Evolutionary conservation across 2,113 vertebrate genomes (phyloP).

Genomic region (Haemorhous mexicanus): DNA sequence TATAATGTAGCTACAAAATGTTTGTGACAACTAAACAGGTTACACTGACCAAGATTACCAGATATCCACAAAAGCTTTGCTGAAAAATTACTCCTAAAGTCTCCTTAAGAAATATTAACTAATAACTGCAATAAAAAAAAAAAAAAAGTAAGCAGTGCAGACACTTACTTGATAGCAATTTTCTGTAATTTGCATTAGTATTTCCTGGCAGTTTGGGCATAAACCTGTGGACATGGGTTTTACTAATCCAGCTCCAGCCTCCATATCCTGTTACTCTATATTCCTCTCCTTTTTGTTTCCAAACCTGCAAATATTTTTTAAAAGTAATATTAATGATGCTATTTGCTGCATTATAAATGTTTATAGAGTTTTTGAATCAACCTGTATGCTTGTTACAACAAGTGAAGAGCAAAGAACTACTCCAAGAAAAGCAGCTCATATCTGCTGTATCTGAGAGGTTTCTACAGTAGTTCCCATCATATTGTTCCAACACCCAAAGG

Average conservation of each 20-base stretch:
- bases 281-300: constrained; percentile 99
- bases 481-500: neutral
- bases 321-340: neutral
- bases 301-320: constrained; percentile 79
- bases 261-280: constrained; percentile 97
- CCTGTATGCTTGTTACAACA: neutral
- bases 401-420: neutral
- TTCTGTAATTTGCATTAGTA: constrained; percentile 94
- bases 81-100: neutral
- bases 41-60: neutral
- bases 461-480: neutral
- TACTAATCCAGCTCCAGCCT: constrained; percentile 98
- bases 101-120: neutral
- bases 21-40: neutral
- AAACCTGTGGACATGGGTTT: constrained; percentile 92
- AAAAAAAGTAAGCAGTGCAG: neutral
- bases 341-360: neutral
- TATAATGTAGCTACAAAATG: neutral
- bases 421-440: neutral
- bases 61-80: neutral
- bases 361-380: neutral
- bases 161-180: constrained; percentile 76
- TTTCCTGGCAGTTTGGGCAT: constrained; percentile 91
- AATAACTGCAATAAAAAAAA: neutral
- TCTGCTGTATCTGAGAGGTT: neutral